A percentile compares a stretch with the other conserved stretches of the same genome.
Evolutionary conservation across 2,888 invertebrate species (phyloP).

Genomic region (Gnatocerus cornutus): DNA sequence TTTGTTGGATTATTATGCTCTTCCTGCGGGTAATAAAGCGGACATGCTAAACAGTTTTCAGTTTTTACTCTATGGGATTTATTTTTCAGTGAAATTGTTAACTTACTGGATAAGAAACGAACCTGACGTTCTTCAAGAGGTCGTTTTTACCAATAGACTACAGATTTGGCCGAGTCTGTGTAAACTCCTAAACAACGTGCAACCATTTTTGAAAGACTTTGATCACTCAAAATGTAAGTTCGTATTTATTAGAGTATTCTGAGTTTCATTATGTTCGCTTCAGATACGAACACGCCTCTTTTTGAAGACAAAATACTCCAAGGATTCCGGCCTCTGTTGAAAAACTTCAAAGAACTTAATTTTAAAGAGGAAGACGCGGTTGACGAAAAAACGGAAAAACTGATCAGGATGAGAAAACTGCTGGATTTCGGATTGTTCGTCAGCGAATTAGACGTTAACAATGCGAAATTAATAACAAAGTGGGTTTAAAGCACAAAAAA

Average conservation of each 20-base stretch:
- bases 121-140: slow-evolving; percentile 72
- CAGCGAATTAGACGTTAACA: slow-evolving; percentile 70
- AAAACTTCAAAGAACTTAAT: slow-evolving; percentile 75
- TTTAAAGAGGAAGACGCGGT: slow-evolving; percentile 71
- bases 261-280: slow-evolving; percentile 52
- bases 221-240: slow-evolving; percentile 74
- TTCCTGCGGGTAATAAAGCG: slow-evolving; percentile 77
- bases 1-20: slow-evolving; percentile 78
- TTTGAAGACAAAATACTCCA: slow-evolving; percentile 87
- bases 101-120: slow-evolving; percentile 81
- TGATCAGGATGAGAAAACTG: slow-evolving; percentile 72
- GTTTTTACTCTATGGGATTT: too few species aligned
- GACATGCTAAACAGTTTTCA: too few species aligned
- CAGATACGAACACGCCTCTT: slow-evolving; percentile 79
- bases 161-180: slow-evolving; percentile 88
- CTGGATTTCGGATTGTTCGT: slow-evolving; percentile 73
- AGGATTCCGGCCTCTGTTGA: slow-evolving; percentile 84
- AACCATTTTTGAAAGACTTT: slow-evolving; percentile 72
- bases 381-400: slow-evolving; percentile 69
- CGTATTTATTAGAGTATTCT: slow-evolving; percentile 10
- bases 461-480: slow-evolving; percentile 66
- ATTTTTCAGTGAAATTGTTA: slow-evolving; percentile 80
- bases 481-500: slow-evolving; percentile 50
- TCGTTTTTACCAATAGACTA: slow-evolving; percentile 75
- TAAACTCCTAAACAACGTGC: slow-evolving; percentile 81